These are phyloP conservation scores for Philereme transversata DNA, from an alignment of 2,888 invertebrate genomes.

Conservation along the genomic window DNA sequence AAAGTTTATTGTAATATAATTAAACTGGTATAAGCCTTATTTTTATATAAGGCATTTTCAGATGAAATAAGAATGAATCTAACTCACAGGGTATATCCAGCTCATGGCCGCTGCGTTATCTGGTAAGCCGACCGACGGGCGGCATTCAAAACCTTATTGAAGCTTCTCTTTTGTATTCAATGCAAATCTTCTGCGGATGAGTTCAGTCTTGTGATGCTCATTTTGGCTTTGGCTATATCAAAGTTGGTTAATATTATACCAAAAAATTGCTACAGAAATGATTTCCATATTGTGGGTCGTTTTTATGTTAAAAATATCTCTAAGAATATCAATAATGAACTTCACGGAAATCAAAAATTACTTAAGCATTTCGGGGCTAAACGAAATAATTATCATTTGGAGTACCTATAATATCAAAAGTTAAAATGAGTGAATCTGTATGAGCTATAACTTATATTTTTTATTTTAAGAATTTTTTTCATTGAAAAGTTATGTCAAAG, in stretches of 20 bases:
- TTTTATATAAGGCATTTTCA: not conserved
- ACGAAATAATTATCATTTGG: not conserved
- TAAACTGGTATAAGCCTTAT: no score
- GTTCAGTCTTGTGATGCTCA: constrained; percentile 12
- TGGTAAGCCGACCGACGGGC: constrained; percentile 12
- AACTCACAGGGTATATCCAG: not conserved
- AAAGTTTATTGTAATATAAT: no score
- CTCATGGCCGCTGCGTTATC: constrained; percentile 5
- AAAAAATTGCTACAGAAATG: not conserved
- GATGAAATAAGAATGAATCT: not conserved
- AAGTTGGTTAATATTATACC: no score
- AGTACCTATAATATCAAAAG: not conserved
- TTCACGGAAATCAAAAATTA: no score
- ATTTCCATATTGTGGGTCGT: no score
- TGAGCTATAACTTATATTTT: constrained; percentile 2
- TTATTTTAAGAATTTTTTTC: constrained; percentile 46
- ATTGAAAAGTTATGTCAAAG: constrained; percentile 57
- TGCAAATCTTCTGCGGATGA: constrained; percentile 41
- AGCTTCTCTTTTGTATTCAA: constrained; percentile 24
- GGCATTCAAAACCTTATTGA: constrained; percentile 13
- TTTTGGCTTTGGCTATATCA: constrained; percentile 1
- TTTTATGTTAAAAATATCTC: no score
- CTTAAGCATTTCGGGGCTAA: not conserved
- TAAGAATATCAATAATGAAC: no score
- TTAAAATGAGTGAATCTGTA: not conserved